phyloP scores from a whole-genome alignment of 2,888 invertebrate species.

The Siphlonurus alternatus region DNA sequence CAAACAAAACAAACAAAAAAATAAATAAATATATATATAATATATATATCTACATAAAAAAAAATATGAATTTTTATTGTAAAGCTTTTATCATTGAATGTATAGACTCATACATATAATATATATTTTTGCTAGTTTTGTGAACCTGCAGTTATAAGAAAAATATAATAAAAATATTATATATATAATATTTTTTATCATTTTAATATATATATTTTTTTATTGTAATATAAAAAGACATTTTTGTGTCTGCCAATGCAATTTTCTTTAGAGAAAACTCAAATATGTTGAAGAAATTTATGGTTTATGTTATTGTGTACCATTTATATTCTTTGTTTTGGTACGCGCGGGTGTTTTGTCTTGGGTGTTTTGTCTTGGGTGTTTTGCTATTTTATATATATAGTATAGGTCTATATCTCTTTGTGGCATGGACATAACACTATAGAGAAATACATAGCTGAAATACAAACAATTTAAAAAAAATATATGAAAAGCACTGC shows the following conservation, averaged over 20 bases:
- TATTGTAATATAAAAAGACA: background rate
- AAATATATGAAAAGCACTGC: too few species aligned
- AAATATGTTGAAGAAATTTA: background rate
- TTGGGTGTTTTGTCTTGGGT: too few species aligned
- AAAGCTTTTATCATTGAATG: background rate
- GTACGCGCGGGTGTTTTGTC: too few species aligned
- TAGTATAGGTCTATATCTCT: too few species aligned
- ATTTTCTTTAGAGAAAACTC: background rate
- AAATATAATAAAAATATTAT: background rate
- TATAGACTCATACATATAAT: background rate
- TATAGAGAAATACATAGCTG: too few species aligned
- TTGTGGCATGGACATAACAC: too few species aligned
- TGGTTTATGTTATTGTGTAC: background rate
- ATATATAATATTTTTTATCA: too few species aligned
- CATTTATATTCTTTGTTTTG: background rate
- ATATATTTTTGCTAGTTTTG: background rate
- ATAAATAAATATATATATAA: background rate
- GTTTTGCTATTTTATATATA: too few species aligned
- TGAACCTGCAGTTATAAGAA: background rate
- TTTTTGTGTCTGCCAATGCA: background rate
- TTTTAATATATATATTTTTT: background rate
- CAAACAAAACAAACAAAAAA: background rate
- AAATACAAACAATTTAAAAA: too few species aligned
- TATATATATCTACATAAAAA: background rate
- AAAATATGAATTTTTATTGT: background rate